phyloP scores from a whole-genome alignment of 1,140 invertebrate genomes.

The Lasaia peninsularis region DNA sequence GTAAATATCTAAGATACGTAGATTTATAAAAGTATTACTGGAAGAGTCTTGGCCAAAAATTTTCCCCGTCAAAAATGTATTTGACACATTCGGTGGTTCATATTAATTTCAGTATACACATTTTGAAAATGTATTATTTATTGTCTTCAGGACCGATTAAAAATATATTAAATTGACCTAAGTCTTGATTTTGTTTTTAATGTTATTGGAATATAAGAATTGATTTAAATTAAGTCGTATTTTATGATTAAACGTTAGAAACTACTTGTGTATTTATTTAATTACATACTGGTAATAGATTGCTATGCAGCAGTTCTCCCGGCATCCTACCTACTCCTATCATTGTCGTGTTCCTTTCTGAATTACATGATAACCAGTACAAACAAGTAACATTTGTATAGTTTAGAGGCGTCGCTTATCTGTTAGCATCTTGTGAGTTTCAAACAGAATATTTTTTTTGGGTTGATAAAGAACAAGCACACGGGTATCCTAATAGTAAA shows the following conservation, averaged over 20 bases:
- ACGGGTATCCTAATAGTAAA: too few relatives aligned
- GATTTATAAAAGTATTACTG: neutral
- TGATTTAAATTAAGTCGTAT: conserved; percentile 2
- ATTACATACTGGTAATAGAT: neutral
- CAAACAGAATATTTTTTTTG: too few relatives aligned
- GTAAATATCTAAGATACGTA: neutral
- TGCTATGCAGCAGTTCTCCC: too few relatives aligned
- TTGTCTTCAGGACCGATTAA: neutral
- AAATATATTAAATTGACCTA: neutral
- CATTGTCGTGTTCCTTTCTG: too few relatives aligned
- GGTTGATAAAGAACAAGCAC: too few relatives aligned
- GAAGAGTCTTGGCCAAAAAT: neutral
- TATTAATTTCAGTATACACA: neutral
- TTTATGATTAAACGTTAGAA: neutral
- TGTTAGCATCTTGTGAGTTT: too few relatives aligned
- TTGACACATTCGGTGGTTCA: neutral
- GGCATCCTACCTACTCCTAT: too few relatives aligned
- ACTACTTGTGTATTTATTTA: neutral
- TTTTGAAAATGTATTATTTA: neutral
- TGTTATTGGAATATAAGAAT: neutral
- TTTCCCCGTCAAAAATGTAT: neutral
- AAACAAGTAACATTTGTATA: too few relatives aligned
- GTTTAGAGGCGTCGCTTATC: too few relatives aligned
- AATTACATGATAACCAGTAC: too few relatives aligned
- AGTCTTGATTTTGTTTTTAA: neutral